Percentiles rank a stretch among this genome's conserved stretches.
Evolutionary conservation across 2,113 vertebrate genomes (phyloP).

Genomic region (Odontophorus gujanensis): DNA sequence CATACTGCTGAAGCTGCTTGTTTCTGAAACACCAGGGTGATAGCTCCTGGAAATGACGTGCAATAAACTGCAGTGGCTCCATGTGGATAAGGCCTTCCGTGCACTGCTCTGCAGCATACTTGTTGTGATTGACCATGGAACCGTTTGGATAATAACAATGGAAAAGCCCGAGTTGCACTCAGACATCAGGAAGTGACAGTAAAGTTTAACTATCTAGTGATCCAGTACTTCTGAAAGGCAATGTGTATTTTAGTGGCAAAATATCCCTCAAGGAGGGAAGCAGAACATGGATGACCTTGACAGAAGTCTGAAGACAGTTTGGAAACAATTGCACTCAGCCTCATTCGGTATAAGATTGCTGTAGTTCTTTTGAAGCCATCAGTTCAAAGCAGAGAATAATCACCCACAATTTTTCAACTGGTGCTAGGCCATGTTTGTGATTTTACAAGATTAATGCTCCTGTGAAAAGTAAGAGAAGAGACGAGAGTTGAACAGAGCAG

Average conservation of each 20-base stretch:
- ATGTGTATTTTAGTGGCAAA: background rate
- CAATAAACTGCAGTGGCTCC: background rate
- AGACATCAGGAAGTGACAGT: no score
- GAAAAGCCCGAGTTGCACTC: background rate
- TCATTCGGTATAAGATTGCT: background rate
- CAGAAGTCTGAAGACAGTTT: background rate
- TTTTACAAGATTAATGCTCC: background rate
- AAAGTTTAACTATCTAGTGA: background rate
- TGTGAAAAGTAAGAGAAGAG: background rate
- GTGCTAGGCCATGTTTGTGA: background rate
- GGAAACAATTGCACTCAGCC: background rate
- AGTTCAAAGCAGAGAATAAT: background rate
- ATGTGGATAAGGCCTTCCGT: no score
- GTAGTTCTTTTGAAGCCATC: background rate
- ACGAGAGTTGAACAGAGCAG: background rate
- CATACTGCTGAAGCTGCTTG: fast-evolving
- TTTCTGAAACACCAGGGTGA: background rate
- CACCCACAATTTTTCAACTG: background rate
- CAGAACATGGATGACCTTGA: no score
- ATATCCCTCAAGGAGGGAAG: background rate
- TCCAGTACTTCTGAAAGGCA: background rate
- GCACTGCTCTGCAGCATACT: fast-evolving
- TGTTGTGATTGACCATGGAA: background rate
- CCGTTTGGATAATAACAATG: fast-evolving
- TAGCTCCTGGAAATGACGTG: background rate